These are phyloP conservation scores for Masnerella sp. DNA, from an alignment of 2,888 invertebrate species.

Conservation along the genomic window DNA sequence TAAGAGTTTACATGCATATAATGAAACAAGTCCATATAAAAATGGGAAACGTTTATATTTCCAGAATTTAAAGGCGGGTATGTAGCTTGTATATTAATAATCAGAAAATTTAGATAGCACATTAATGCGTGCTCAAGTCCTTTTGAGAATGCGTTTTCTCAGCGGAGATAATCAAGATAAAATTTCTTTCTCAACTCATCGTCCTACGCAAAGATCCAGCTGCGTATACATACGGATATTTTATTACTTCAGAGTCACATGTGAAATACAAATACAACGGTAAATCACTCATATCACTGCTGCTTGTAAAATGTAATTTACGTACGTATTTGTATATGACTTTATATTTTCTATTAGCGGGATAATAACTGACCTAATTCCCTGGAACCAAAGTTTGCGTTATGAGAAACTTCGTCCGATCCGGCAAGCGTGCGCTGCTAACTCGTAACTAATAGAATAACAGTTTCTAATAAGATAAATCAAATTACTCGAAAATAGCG, in stretches of 20 bases:
- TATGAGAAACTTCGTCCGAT: conserved; percentile 58
- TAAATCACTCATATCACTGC: conserved; percentile 71
- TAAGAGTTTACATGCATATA: no score
- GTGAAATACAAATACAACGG: conserved; percentile 71
- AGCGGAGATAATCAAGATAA: conserved; percentile 50
- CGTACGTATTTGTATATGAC: conserved; percentile 71
- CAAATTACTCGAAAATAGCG: conserved; percentile 45
- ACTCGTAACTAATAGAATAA: conserved; percentile 56
- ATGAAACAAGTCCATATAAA: no score
- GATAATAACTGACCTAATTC: conserved; percentile 74
- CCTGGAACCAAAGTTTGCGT: conserved; percentile 55
- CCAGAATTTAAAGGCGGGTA: no score
- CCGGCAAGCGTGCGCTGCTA: conserved; percentile 39
- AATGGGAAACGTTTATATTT: no score
- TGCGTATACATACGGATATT: conserved; percentile 63
- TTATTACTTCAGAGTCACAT: conserved; percentile 70
- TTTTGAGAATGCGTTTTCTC: conserved; percentile 48
- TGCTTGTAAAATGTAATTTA: conserved; percentile 73
- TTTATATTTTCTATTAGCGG: conserved; percentile 75
- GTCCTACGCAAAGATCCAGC: conserved; percentile 59
- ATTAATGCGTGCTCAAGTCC: conserved; percentile 11
- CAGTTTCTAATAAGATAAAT: conserved; percentile 57
- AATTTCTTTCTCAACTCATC: conserved; percentile 50
- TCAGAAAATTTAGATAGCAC: conserved; percentile 34
- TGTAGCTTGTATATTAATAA: no score